A percentile compares a stretch with the other conserved stretches of the same genome.
These are phyloP conservation scores for Neoseiulus cucumeris DNA, from an alignment of 1,140 invertebrate genomes.

Conservation along the genomic window DNA sequence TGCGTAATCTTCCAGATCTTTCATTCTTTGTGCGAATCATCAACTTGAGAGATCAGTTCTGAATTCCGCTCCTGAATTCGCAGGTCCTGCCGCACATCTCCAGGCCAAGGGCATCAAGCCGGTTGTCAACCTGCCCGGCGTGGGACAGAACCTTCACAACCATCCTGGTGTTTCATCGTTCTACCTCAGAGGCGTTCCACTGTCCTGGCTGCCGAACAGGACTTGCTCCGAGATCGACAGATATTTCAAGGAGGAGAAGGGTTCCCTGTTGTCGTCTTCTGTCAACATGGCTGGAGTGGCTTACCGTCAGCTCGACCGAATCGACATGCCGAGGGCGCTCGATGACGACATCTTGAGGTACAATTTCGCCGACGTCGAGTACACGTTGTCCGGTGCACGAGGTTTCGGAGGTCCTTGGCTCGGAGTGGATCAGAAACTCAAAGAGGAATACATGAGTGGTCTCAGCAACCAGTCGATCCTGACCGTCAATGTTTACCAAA, in stretches of 20 bases:
- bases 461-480: background rate
- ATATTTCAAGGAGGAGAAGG: background rate
- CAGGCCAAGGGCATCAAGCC: background rate
- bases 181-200: background rate
- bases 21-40: too few relatives aligned
- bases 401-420: constrained; percentile 7
- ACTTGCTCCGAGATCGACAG: background rate
- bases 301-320: background rate
- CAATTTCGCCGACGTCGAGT: background rate
- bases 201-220: background rate
- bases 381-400: background rate
- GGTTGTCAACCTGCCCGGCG: background rate
- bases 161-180: constrained; percentile 6
- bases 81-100: background rate
- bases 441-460: background rate
- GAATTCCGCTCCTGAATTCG: background rate
- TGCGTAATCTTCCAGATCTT: background rate
- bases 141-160: background rate
- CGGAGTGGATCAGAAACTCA: background rate
- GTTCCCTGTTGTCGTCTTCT: background rate
- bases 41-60: too few relatives aligned
- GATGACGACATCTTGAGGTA: background rate
- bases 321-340: background rate
- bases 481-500: constrained; percentile 1
- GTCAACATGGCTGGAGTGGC: constrained; percentile 2